phyloP scores from a whole-genome alignment of 2,797 vertebrate genomes.

The Yasuhikotakia modesta region DNA sequence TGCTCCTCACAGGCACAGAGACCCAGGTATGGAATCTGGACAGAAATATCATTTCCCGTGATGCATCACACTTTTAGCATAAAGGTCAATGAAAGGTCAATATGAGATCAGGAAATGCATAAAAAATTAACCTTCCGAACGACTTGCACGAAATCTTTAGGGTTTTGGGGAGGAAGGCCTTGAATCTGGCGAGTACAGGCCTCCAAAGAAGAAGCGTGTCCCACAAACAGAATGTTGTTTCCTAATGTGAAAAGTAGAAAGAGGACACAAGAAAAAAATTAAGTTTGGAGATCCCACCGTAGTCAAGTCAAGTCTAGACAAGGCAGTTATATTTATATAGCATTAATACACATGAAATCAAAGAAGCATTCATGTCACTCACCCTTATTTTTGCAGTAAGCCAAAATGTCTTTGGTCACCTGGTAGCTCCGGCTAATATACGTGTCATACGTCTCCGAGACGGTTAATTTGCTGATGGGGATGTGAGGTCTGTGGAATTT shows the following conservation, averaged over 20 bases:
- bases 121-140: conserved; percentile 87
- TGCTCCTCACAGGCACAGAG: conserved; percentile 96
- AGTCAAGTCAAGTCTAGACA: no score
- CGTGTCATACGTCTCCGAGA: conserved; percentile 91
- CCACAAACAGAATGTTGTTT: conserved; percentile 94
- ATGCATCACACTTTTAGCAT: conserved; percentile 7
- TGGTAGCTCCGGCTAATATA: conserved; percentile 97
- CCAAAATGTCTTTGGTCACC: conserved; percentile 93
- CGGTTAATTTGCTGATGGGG: conserved; percentile 86
- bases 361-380: conserved; percentile 54
- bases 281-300: neutral
- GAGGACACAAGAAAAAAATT: neutral
- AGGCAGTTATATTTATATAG: no score
- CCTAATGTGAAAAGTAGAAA: conserved; percentile 74
- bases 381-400: conserved; percentile 93
- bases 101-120: neutral
- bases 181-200: conserved; percentile 96
- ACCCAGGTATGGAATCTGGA: conserved; percentile 95
- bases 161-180: conserved; percentile 90
- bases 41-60: neutral
- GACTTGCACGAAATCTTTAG: conserved; percentile 98
- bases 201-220: conserved; percentile 95
- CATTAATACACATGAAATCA: neutral
- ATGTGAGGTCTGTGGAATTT: conserved; percentile 93
- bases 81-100: neutral